A percentile compares a stretch with the other conserved stretches of the same genome.
These are phyloP conservation scores for Eulemur rufifrons DNA, from an alignment of 2,113 vertebrate genomes.

Conservation along the genomic window DNA sequence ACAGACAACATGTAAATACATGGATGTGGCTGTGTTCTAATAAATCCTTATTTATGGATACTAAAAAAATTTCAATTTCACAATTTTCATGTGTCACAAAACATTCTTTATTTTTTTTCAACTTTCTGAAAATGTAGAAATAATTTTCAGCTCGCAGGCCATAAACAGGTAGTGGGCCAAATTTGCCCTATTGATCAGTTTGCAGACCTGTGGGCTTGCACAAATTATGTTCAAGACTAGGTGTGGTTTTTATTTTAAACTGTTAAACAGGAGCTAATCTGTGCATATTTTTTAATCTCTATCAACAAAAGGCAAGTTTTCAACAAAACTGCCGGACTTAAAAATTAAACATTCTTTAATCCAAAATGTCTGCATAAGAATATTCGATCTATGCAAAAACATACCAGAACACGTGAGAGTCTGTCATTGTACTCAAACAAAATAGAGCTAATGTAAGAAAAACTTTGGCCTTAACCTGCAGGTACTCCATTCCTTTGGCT, in stretches of 20 bases:
- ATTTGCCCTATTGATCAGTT: not conserved
- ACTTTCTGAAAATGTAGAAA: conserved; percentile 2
- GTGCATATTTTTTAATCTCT: not conserved
- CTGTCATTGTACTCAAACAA: not conserved
- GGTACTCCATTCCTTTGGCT: not conserved
- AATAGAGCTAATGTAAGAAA: conserved; percentile 21
- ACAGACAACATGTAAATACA: not conserved
- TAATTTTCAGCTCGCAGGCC: not conserved
- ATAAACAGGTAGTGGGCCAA: not conserved
- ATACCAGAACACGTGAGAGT: not conserved
- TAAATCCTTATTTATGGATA: conserved; percentile 32
- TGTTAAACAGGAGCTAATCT: not conserved
- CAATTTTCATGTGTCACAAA: conserved; percentile 5
- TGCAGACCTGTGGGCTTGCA: not conserved
- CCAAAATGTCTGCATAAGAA: not conserved
- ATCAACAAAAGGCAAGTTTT: conserved; percentile 28
- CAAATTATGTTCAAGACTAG: conserved; percentile 25
- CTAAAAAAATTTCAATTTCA: conserved; percentile 9
- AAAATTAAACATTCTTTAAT: not conserved
- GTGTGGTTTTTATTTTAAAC: not conserved
- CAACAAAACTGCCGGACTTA: not conserved
- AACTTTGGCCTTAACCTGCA: not conserved
- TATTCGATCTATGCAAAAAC: conserved; percentile 30
- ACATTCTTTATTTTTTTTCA: not conserved
- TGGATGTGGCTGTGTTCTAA: not conserved